Conservation (phyloP, 2,888 invertebrate species). For the Spatulosminthurus flaviceps region DNA sequence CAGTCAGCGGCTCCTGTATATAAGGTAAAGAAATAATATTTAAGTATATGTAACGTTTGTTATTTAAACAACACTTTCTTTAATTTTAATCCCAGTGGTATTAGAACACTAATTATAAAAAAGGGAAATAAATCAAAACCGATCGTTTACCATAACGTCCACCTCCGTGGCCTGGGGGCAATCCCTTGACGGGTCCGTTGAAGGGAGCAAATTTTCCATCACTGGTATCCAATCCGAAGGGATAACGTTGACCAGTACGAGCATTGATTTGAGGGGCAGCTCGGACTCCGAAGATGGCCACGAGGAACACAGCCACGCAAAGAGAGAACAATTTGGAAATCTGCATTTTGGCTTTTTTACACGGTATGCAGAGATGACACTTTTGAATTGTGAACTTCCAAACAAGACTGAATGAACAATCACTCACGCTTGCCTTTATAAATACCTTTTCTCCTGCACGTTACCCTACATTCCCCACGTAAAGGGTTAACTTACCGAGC, state of each 20-base stretch:
- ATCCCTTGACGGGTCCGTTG: slow-evolving; percentile 45
- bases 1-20: slow-evolving; percentile 46
- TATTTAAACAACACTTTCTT: no score
- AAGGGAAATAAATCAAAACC: no score
- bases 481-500: slow-evolving; percentile 7
- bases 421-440: slow-evolving; percentile 31
- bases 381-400: background rate
- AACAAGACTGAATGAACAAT: slow-evolving; percentile 35
- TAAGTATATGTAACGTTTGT: background rate
- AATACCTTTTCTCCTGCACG: slow-evolving; percentile 29
- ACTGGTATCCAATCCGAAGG: slow-evolving; percentile 46
- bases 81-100: no score
- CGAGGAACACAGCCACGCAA: slow-evolving; percentile 37
- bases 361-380: background rate
- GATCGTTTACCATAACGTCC: slow-evolving; percentile 37
- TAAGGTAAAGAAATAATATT: background rate
- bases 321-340: slow-evolving; percentile 38
- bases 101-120: no score
- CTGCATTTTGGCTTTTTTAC: slow-evolving; percentile 40
- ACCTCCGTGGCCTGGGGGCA: slow-evolving; percentile 47
- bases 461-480: slow-evolving; percentile 12
- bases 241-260: slow-evolving; percentile 35
- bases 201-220: slow-evolving; percentile 44
- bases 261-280: slow-evolving; percentile 34
- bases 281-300: slow-evolving; percentile 39